Conservation (phyloP, 2,888 invertebrate genomes). For the Tetragnatha montana region DNA sequence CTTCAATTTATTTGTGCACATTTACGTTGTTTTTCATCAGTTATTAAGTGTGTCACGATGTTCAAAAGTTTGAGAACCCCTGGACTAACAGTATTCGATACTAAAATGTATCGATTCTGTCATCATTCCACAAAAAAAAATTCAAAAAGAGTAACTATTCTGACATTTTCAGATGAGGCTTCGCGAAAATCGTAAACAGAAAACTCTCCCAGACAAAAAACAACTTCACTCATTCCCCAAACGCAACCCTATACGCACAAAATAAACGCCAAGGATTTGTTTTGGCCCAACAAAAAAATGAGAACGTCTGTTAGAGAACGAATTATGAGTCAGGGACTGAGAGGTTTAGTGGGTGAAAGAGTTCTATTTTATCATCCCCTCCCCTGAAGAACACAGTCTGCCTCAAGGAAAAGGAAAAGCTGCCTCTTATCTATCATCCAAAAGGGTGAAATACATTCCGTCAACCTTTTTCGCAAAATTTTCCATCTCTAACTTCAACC, state of each 20-base stretch:
- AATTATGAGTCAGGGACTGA: neutral
- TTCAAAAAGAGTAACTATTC: no score
- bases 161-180: no score
- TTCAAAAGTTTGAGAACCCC: no score
- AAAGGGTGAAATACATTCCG: neutral
- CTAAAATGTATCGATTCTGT: no score
- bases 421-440: neutral
- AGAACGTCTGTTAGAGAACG: neutral
- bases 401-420: neutral
- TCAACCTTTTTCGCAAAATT: neutral
- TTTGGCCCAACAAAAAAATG: neutral
- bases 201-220: neutral
- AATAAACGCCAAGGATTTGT: neutral
- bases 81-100: no score
- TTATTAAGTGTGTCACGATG: no score
- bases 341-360: neutral
- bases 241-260: neutral
- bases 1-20: no score
- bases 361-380: neutral
- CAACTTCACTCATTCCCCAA: neutral
- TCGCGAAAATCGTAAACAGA: no score
- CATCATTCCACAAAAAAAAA: no score
- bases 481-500: neutral
- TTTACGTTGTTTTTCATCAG: no score
- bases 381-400: neutral